Evolutionary conservation across 2,113 vertebrate genomes (phyloP).

Genomic region (Hystrix brachyura): DNA sequence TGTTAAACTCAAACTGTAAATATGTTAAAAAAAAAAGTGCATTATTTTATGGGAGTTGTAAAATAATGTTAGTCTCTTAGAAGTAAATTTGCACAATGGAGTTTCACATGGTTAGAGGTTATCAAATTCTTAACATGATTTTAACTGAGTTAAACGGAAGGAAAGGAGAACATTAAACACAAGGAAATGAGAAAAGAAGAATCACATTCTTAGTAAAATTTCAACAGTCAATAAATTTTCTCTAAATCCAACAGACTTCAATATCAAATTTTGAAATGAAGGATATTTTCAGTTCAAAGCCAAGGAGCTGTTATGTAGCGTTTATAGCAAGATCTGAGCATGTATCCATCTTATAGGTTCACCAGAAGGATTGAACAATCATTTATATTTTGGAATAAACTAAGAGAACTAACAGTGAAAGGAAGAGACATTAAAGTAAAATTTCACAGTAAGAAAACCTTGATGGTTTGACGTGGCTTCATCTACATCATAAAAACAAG

Average conservation of each 20-base stretch:
- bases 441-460: conserved; percentile 49
- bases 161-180: conserved; percentile 18
- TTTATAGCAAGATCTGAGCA: conserved; percentile 12
- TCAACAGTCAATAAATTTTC: background rate
- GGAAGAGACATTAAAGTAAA: background rate
- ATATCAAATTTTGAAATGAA: conserved; percentile 22
- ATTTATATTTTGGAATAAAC: conserved; percentile 48
- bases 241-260: conserved; percentile 2
- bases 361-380: background rate
- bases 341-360: conserved; percentile 16
- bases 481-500: conserved; percentile 38
- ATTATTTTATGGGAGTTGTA: background rate
- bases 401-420: conserved; percentile 24
- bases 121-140: conserved; percentile 59
- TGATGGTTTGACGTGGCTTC: background rate
- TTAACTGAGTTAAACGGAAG: conserved; percentile 61
- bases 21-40: background rate
- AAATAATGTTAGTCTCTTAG: background rate
- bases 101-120: conserved; percentile 29
- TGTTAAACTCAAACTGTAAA: conserved; percentile 1
- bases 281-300: background rate
- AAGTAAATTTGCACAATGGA: background rate
- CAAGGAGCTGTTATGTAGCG: conserved; percentile 29
- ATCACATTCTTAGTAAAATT: conserved; percentile 53
- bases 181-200: background rate